Percentiles rank a stretch among this genome's conserved stretches.
Conservation (phyloP, 2,797 vertebrate species). For the Sebastes reedi region DNA sequence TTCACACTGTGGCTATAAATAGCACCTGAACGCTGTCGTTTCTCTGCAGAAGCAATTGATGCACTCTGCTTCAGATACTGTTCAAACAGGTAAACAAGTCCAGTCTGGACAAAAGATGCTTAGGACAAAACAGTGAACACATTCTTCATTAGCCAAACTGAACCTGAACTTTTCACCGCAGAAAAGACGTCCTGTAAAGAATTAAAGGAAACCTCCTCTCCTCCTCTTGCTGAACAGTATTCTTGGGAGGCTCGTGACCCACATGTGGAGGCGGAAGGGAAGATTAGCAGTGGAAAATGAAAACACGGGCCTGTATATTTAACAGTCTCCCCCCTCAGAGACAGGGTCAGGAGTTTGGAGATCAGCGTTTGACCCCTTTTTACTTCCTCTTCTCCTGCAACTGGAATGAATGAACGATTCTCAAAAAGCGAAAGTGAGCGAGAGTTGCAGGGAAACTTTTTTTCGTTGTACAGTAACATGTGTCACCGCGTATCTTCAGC, state of each 20-base stretch:
- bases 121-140: neutral
- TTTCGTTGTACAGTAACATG: neutral
- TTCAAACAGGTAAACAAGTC: neutral
- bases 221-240: neutral
- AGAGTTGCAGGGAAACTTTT: neutral
- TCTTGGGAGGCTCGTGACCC: neutral
- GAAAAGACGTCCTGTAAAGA: neutral
- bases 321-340: constrained; percentile 12
- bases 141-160: neutral
- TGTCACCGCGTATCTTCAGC: neutral
- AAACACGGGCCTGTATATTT: constrained; percentile 6
- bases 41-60: neutral
- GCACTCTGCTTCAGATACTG: neutral
- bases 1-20: constrained; percentile 22
- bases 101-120: neutral
- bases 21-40: neutral
- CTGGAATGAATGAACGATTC: neutral
- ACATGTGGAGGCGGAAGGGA: neutral
- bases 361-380: constrained; percentile 34
- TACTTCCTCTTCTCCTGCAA: neutral
- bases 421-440: neutral
- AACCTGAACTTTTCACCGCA: neutral
- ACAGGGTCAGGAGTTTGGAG: neutral
- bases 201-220: neutral
- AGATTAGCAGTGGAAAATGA: constrained; percentile 32